phyloP scores from a whole-genome alignment of 2,113 vertebrate species.

The Salvator merianae region DNA sequence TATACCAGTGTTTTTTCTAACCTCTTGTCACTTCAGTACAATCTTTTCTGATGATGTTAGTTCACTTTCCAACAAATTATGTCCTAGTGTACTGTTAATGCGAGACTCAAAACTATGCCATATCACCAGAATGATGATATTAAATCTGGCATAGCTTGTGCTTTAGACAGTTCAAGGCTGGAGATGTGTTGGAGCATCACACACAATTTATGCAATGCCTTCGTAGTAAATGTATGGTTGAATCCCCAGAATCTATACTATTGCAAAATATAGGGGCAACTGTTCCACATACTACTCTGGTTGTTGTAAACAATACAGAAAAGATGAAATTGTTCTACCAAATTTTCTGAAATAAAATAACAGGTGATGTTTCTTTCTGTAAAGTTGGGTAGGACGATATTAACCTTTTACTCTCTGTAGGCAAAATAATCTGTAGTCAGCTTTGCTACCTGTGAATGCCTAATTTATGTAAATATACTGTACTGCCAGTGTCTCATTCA shows the following conservation, averaged over 20 bases:
- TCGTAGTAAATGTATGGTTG: background rate
- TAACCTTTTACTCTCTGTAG: constrained; percentile 11
- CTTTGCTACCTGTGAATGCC: background rate
- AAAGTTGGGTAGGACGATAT: constrained; percentile 19
- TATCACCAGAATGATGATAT: too few relatives aligned
- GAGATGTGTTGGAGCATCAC: background rate
- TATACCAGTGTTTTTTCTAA: too few relatives aligned
- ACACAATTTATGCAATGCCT: too few relatives aligned
- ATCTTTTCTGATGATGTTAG: too few relatives aligned
- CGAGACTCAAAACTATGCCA: too few relatives aligned
- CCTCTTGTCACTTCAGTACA: too few relatives aligned
- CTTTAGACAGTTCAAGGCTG: too few relatives aligned
- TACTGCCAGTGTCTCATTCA: constrained; percentile 25
- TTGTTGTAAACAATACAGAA: background rate
- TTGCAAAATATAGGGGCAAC: too few relatives aligned
- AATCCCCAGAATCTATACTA: background rate
- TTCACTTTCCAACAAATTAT: too few relatives aligned
- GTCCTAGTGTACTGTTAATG: too few relatives aligned
- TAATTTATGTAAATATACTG: constrained; percentile 34
- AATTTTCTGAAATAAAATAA: constrained; percentile 2
- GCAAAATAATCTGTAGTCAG: constrained; percentile 37
- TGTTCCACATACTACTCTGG: background rate
- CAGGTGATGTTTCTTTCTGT: background rate
- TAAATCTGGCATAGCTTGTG: too few relatives aligned
- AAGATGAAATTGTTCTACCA: background rate